Base-by-base conservation (phyloP, 1,140 invertebrate species). In the Papilio polyxenes region DNA sequence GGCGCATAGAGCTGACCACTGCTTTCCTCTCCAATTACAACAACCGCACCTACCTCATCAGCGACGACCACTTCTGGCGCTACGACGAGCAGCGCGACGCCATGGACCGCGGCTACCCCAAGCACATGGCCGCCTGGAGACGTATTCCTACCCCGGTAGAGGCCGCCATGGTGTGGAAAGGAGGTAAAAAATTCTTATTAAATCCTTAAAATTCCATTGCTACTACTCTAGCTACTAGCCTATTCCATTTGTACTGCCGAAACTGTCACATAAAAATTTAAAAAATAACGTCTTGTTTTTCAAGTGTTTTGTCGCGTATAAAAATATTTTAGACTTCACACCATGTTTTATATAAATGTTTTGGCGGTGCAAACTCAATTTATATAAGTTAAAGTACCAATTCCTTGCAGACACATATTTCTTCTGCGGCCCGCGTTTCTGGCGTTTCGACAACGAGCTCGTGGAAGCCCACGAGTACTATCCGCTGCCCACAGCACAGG, bases 61-160 rank as follows among this genome's bases (percentile, higher is more conserved):
- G 95, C 82, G 95, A 95, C 13, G 93, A 96, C 83, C 85, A 95
- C 80, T 97, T 97, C 91, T 97, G 97, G 96, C 92, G 96, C 78
- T 97, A 95, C 84, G 95, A 97, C 87, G 96, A 97, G 86, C 90
- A 82, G 11, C 91, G 89, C 0, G 87, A 87, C 69, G 89, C 85
- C 20, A 95, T 97, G 92, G 96, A 97, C 89, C 87, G 87, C 0
- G 96, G 95, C 7, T 97, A 97, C 90, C 97, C 97, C 0, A 95
- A 96, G 83, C 93, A 95, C 62, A 97, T 97, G 91, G 92, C 95
- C 23, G 95, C 96, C 76, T 98, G 97, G 97, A 94, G 95, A 85
- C 95, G 96, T 6, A 94, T 97, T 23, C 96, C 96, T 2, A 90
- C 92, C 11, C 90, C 95, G 83, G 93, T 97, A 3, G 96, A 97